Evolutionary conservation across 2,888 invertebrate species (phyloP).

Genomic region (Ophion ventricosus): DNA sequence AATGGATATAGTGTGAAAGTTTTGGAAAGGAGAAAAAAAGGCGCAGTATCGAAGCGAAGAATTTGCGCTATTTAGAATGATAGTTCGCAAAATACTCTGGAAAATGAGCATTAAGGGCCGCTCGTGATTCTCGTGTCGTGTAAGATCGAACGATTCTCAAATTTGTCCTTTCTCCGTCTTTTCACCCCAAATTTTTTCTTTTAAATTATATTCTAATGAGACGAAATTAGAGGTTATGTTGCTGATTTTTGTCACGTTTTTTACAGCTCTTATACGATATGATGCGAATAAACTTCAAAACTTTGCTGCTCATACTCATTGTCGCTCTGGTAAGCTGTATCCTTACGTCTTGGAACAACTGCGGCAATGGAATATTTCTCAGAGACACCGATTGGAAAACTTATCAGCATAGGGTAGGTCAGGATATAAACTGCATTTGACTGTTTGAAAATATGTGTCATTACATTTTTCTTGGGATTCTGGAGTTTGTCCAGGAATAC

Average conservation of each 20-base stretch:
- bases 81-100: background rate
- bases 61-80: constrained; percentile 2
- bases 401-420: constrained; percentile 78
- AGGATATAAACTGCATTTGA: background rate
- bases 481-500: background rate
- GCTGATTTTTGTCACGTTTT: background rate
- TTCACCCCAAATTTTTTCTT: background rate
- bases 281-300: constrained; percentile 92
- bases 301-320: constrained; percentile 85
- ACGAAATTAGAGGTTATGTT: constrained; percentile 16
- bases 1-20: background rate
- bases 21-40: background rate
- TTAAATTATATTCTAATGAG: background rate
- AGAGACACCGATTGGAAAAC: constrained; percentile 78
- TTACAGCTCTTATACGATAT: constrained; percentile 84
- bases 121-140: constrained; percentile 54
- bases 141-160: constrained; percentile 25
- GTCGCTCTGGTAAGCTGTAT: constrained; percentile 87
- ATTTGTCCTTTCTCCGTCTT: background rate
- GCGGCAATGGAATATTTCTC: constrained; percentile 85
- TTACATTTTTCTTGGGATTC: background rate
- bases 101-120: constrained; percentile 31
- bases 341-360: constrained; percentile 90
- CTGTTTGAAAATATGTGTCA: background rate
- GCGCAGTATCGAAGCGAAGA: background rate